Conservation (phyloP, 2,797 vertebrate genomes). For the Adrianichthys oophorus region DNA sequence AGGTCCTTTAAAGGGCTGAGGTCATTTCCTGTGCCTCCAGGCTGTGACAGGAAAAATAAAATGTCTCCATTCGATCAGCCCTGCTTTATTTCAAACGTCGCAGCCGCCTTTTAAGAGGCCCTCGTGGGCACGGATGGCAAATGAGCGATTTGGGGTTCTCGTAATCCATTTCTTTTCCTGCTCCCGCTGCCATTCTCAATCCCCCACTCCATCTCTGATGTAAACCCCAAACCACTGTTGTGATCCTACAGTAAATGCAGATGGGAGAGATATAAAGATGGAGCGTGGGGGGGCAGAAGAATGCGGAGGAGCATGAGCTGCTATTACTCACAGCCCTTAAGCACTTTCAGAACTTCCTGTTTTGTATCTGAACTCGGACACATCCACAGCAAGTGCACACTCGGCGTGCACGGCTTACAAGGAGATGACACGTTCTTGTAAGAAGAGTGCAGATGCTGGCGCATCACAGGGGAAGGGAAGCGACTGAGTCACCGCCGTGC, state of each 20-base stretch:
- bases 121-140: slow-evolving; percentile 74
- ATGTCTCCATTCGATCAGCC: slow-evolving; percentile 78
- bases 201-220: slow-evolving; percentile 40
- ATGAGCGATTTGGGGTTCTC: slow-evolving; percentile 69
- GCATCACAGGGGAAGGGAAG: slow-evolving; percentile 42
- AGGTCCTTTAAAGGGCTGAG: slow-evolving; percentile 81
- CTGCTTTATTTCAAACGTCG: slow-evolving; percentile 82
- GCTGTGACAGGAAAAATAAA: slow-evolving; percentile 80
- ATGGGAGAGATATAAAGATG: slow-evolving; percentile 13
- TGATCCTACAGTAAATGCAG: slow-evolving; percentile 42
- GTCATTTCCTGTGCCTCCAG: slow-evolving; percentile 88
- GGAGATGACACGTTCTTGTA: slow-evolving; percentile 28
- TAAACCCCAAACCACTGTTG: slow-evolving; percentile 47
- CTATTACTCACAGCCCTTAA: slow-evolving; percentile 51
- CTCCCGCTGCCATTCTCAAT: slow-evolving; percentile 39
- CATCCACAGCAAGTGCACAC: slow-evolving; percentile 49
- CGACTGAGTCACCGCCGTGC: slow-evolving; percentile 58
- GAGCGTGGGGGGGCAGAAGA: slow-evolving; percentile 24
- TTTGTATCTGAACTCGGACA: slow-evolving; percentile 53
- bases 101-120: slow-evolving; percentile 75
- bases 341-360: slow-evolving; percentile 65
- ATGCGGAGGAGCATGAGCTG: slow-evolving; percentile 38
- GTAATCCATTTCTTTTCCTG: slow-evolving; percentile 48
- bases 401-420: slow-evolving; percentile 33
- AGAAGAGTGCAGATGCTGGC: slow-evolving; percentile 12